Evolutionary conservation across 2,113 vertebrate species (phyloP).

Genomic region (Glaucidium brasilianum): DNA sequence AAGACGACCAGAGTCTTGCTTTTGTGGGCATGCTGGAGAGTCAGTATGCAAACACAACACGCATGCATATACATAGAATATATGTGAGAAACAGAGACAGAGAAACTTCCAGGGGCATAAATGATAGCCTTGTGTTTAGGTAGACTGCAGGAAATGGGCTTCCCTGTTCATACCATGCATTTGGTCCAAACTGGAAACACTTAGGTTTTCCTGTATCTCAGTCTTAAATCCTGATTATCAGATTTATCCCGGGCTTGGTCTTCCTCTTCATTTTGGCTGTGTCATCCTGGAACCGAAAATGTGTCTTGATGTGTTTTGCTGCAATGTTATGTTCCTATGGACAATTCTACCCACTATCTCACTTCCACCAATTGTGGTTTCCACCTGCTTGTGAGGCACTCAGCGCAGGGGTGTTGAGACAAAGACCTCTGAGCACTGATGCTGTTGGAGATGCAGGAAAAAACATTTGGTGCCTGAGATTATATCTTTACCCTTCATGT

Average conservation of each 20-base stretch:
- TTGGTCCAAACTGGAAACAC: neutral
- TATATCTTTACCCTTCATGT: neutral
- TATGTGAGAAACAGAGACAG: neutral
- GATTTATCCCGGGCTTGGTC: neutral
- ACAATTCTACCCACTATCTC: neutral
- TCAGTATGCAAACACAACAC: neutral
- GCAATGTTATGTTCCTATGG: neutral
- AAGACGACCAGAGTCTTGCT: neutral
- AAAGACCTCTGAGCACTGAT: neutral
- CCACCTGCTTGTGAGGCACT: neutral
- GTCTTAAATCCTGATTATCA: neutral
- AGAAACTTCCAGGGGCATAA: neutral
- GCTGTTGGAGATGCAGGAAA: neutral
- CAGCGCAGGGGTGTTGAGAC: neutral
- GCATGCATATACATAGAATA: no score
- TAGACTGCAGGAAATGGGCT: neutral
- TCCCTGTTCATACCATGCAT: neutral
- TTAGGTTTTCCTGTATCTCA: neutral
- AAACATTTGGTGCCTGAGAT: neutral
- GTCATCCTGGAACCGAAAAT: neutral
- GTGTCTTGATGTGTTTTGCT: neutral
- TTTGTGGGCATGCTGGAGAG: neutral
- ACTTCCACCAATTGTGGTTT: conserved; percentile 2
- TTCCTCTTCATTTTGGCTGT: neutral
- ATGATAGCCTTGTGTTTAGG: fast-evolving